Base-by-base conservation (phyloP, 2,888 invertebrate genomes). In the Melanargia galathea region DNA sequence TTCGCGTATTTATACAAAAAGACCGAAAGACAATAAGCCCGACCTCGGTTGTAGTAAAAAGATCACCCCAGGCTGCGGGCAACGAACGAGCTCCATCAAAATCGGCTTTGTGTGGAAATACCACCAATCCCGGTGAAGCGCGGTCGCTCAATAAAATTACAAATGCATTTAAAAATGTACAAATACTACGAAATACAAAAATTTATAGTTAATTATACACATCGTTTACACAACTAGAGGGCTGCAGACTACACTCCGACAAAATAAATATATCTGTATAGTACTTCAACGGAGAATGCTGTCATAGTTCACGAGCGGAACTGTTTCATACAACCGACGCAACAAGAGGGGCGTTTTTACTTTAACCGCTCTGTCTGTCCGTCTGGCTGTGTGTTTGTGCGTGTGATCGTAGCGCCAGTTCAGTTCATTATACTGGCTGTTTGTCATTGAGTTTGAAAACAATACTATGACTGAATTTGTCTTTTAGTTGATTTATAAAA, bases 181-280 rank as follows among this genome's bases (percentile, higher is more conserved):
- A 64, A 58, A 61, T 35, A 24, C 46, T 60, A 57, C 38, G 35
- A 48, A 52, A 57, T 65, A 59, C 62, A 62, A 65, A 65, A 62
- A n/a, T 45, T 64, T 16, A 16, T 40, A 40, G 16, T 40, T 8
- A 40, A 16, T 62, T 65, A 58, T 65, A 65, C 65, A 65, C 57
- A 54, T 55, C 33, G 11, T 62, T 58, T 62, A 55, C 35, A 11
- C 57, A 55, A 8, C 54, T 38, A 54, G 13, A 35, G 60, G 51
- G 45, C 45, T 33, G 30, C 40, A n/a, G 8, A 22, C 16, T 20
- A 8, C 49, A 7, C 26, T 40, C 51, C 33, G 18, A 33, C 13
- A 11, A 0, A 33, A 18, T 30, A 30, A 7, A 30, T 8, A 30
- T 30, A 8, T 4, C 24, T n/a, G n/a, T n/a, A 26, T 26, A 7